These are phyloP conservation scores for Camponotus pennsylvanicus DNA, from an alignment of 1,140 invertebrate genomes.

Conservation along the genomic window DNA sequence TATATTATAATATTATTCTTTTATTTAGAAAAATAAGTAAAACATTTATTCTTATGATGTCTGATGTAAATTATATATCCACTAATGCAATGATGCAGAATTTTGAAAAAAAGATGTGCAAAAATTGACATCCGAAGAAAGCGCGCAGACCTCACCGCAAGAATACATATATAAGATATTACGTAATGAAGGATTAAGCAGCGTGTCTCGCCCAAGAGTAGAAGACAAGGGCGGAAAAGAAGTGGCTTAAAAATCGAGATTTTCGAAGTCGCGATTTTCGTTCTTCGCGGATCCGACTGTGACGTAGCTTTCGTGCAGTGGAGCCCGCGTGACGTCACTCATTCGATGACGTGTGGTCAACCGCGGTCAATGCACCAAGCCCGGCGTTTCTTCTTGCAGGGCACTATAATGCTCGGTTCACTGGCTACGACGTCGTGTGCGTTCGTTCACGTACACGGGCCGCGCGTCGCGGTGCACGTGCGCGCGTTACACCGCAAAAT, in stretches of 20 bases:
- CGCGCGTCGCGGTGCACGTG: conserved; percentile 68
- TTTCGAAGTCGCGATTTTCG: conserved; percentile 60
- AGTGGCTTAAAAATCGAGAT: conserved; percentile 44
- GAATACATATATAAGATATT: neutral
- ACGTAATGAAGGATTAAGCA: neutral
- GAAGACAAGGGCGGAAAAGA: neutral
- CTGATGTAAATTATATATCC: too few species aligned
- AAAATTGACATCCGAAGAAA: neutral
- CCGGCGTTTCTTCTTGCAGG: conserved; percentile 83
- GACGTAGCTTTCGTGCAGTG: conserved; percentile 81
- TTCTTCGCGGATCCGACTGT: conserved; percentile 79
- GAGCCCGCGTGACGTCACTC: conserved; percentile 84
- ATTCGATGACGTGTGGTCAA: conserved; percentile 87
- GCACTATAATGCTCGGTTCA: conserved; percentile 79
- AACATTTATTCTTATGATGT: too few species aligned
- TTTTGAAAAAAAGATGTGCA: neutral
- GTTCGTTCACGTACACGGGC: conserved; percentile 65
- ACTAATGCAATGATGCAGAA: too few species aligned
- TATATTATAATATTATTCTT: too few species aligned
- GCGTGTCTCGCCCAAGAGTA: neutral
- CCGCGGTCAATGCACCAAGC: conserved; percentile 86
- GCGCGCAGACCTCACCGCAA: neutral
- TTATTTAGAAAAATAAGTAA: too few species aligned
- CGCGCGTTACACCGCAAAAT: conserved; percentile 75
- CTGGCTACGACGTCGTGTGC: conserved; percentile 71